Evolutionary conservation across 1,140 invertebrate species (phyloP), one percentile per base, ranked within the genome.

Genomic region (Musca vetustissima): DNA sequence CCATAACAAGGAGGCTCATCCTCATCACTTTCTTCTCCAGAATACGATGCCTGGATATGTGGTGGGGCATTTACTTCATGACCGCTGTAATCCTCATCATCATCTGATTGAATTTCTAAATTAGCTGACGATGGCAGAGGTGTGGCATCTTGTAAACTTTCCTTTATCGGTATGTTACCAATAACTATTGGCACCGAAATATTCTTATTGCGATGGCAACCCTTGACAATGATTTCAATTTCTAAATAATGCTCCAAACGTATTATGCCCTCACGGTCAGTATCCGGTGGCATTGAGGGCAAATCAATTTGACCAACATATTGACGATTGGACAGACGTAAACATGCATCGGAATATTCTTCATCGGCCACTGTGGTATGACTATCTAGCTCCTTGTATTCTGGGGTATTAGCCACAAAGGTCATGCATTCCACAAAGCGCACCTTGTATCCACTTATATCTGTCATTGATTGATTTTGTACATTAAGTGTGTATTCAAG

Each of bases 201-300:
- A 22, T 75, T 70, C 9, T 69, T 52, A 55, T 74, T 67, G n/a
- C 68, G 21, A 32, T 76, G 75, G 14, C 76, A 78, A 13, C 21
- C 49, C 0, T 77, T 75, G 2, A 64, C 77, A 8, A 68, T 57
- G 9, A 78, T 72, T 1, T 70, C 49, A 24, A 78, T 64, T 9
- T 72, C 50, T 0, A 79, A 57, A 2, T 61, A 43, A 17, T 77
- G 75, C 11, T 64, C 49, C 0, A 77, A 66, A 7, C 68, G 61
- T 17, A 80, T 71, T 13, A 80, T 78, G 48, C 72, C 69, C 0
- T 59, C 17, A 7, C 52, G n/a, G 7, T 72, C 53, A 74, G 91
- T 89, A 0, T 75, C 68, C 3, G 78, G 76, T 3, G 75, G 72
- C n/a, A 74, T 72, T 1, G 73, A 64, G 1, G 76, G 78, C 36